Percentiles rank a stretch among this genome's conserved stretches.
Evolutionary conservation across 2,797 vertebrate species (phyloP).

Genomic region (Hylomyscus alleni): DNA sequence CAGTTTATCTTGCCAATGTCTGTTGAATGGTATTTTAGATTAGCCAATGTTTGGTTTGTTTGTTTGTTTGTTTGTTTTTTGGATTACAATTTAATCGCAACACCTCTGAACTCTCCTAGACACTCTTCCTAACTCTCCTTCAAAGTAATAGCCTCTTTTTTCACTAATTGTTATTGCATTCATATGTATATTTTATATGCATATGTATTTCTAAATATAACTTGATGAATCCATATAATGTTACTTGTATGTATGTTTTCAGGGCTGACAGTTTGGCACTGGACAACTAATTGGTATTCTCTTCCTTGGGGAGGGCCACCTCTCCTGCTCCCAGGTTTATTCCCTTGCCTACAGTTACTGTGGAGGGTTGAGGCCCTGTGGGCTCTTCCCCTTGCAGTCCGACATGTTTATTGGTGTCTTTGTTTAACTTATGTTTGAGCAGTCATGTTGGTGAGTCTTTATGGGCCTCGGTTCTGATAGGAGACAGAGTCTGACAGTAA

Average conservation of each 20-base stretch:
- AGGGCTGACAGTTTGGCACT: background rate
- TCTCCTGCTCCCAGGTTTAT: background rate
- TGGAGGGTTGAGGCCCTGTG: background rate
- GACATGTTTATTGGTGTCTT: background rate
- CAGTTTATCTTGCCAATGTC: background rate
- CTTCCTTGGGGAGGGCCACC: background rate
- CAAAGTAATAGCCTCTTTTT: background rate
- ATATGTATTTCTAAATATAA: background rate
- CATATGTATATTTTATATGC: background rate
- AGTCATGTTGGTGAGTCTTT: background rate
- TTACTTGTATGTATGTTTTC: background rate
- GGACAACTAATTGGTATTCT: background rate
- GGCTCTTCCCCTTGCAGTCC: background rate
- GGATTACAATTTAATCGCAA: conserved; percentile 88
- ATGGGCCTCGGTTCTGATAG: too few relatives aligned
- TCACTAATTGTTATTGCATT: background rate
- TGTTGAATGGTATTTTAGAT: background rate
- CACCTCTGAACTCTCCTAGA: background rate
- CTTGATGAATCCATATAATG: background rate
- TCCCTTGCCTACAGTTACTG: too few relatives aligned
- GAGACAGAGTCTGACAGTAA: background rate
- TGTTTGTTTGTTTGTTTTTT: conserved; percentile 91
- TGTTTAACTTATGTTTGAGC: background rate
- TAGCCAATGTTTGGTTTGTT: conserved; percentile 84
- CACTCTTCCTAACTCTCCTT: background rate